A percentile compares a stretch with the other conserved stretches of the same genome.
Evolutionary conservation across 2,113 vertebrate genomes (phyloP).

Genomic region (Larimichthys crocea): DNA sequence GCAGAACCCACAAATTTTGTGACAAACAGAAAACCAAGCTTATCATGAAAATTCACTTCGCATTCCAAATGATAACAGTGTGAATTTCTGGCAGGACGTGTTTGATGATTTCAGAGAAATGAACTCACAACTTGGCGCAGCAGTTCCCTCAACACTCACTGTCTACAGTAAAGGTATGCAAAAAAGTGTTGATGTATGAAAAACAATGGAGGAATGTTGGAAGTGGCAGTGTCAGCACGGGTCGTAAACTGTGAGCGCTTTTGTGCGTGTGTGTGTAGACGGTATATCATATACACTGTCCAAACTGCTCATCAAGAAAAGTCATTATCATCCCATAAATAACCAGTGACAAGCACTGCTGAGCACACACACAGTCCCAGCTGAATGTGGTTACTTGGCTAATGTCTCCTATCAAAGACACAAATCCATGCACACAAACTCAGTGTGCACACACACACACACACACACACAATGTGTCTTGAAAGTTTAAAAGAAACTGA

Average conservation of each 20-base stretch:
- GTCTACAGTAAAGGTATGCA: conserved; percentile 57
- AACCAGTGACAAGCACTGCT: conserved; percentile 73
- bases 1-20: conserved; percentile 43
- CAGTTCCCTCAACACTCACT: conserved; percentile 26
- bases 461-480: conserved; percentile 23
- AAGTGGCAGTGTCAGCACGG: conserved; percentile 72
- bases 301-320: conserved; percentile 71
- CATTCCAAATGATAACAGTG: conserved; percentile 46
- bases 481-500: conserved; percentile 59
- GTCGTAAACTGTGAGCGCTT: conserved; percentile 56
- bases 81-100: conserved; percentile 39
- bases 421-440: conserved; percentile 45
- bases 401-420: conserved; percentile 71
- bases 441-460: conserved; percentile 1
- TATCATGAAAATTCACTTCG: conserved; percentile 48
- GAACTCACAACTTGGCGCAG: conserved; percentile 48
- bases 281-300: conserved; percentile 63
- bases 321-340: conserved; percentile 78
- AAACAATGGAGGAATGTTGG: conserved; percentile 74
- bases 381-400: conserved; percentile 73
- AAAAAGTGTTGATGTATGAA: conserved; percentile 70
- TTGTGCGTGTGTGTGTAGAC: conserved; percentile 27
- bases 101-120: conserved; percentile 63
- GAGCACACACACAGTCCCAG: conserved; percentile 71
- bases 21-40: conserved; percentile 52